Evolutionary conservation across 2,113 vertebrate genomes (phyloP), one percentile per base, ranked within the genome.

Genomic region (Grantiella picta): DNA sequence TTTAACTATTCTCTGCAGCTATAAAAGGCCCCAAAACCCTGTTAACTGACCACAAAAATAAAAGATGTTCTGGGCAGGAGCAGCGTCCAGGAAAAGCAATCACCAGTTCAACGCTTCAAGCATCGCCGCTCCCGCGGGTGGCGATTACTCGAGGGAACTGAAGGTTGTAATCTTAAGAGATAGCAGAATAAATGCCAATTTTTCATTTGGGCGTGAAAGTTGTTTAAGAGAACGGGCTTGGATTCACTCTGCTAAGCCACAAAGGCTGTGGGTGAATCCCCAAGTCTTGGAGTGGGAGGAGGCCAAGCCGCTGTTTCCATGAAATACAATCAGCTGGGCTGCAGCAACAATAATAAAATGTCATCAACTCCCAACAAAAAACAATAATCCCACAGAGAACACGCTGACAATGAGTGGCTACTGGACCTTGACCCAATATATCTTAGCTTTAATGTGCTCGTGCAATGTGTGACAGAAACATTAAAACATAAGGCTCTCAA

Each of bases 1-100:
- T 94, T 96, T 87, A 89, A 95, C 75, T 77, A 21, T 93, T 93
- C 83, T 96, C 93, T 91, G 73, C 71, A 90, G 71, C 79, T 56
- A 4, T 79, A 92, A 82, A 75, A 89, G 35, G 84, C 61, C 75
- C 85, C 86, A 33, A 96, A 97, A 88, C 53, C 61, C 77, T 71
- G 91, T 80, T 90, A 83, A 36, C 9, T 92, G 92, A 91, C 53
- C 87, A 82, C 45, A 83, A n/a, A 97, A 90, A 76, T 79, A 85
- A 29, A 85, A 95, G 92, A 90, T 78, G 82, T 85, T 56, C 70
- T 3, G 66, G 60, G 64, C 4, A 76, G 64, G n/a, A 79, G 70
- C 5, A 76, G 73, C 0, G 0, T 10, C 65, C 8, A 94, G 81
- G 77, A 59, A 94, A 94, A 94, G 75, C 82, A 88, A 92, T 90